Percentiles rank a stretch among this genome's conserved stretches.
Evolutionary conservation across 2,797 vertebrate species (phyloP).

Genomic region (Lindbergichthys nudifrons): DNA sequence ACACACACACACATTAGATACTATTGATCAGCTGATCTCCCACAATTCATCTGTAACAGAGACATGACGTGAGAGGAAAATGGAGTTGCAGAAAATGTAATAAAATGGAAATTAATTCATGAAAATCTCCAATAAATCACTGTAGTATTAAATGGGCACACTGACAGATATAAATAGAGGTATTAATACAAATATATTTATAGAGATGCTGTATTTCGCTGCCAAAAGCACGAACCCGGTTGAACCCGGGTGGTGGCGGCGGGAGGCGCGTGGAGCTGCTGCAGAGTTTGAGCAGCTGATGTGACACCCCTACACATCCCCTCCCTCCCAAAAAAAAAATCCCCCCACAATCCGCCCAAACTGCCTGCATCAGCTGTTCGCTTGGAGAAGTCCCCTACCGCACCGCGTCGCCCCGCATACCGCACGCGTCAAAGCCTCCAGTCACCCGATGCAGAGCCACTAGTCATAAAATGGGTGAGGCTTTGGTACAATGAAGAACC

Average conservation of each 20-base stretch:
- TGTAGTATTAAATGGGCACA: background rate
- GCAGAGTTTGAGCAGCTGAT: slow-evolving; percentile 64
- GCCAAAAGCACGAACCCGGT: slow-evolving; percentile 41
- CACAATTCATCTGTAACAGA: slow-evolving; percentile 10
- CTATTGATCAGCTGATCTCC: slow-evolving; percentile 34
- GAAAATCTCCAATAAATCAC: background rate
- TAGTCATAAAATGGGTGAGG: slow-evolving; percentile 71
- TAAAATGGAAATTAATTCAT: background rate
- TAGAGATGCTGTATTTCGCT: background rate
- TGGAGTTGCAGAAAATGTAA: background rate
- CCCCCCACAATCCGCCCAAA: slow-evolving; percentile 28
- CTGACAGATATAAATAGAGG: background rate
- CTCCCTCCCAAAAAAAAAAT: background rate
- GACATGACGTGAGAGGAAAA: background rate
- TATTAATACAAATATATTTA: background rate
- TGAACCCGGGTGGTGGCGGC: slow-evolving; percentile 59
- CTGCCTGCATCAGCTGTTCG: slow-evolving; percentile 50
- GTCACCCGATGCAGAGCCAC: slow-evolving; percentile 38
- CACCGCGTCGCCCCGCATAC: slow-evolving; percentile 8
- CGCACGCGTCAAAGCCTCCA: slow-evolving; percentile 17
- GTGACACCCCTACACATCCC: background rate
- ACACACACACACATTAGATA: slow-evolving; percentile 26
- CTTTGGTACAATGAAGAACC: slow-evolving; percentile 24
- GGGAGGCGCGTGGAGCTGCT: slow-evolving; percentile 50
- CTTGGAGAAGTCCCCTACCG: slow-evolving; percentile 1